phyloP scores from a whole-genome alignment of 2,888 invertebrate species.

The Chalcis sispes region DNA sequence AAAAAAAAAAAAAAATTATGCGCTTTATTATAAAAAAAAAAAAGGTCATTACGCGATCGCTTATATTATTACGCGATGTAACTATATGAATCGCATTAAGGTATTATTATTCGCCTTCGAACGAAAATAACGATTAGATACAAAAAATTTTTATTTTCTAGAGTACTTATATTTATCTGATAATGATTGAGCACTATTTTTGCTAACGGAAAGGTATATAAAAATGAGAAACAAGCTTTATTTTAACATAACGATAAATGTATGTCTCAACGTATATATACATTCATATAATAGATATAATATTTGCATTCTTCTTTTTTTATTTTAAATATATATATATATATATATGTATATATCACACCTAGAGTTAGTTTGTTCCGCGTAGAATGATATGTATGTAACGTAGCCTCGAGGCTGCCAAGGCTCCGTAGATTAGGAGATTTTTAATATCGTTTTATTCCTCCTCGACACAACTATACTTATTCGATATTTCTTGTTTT shows the following conservation, averaged over 20 bases:
- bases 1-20: too few species aligned
- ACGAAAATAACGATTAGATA: too few species aligned
- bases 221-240: conserved; percentile 22
- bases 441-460: conserved; percentile 8
- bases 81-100: too few species aligned
- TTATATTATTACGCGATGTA: too few species aligned
- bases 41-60: too few species aligned
- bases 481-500: not conserved
- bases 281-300: conserved; percentile 59
- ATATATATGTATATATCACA: conserved; percentile 64
- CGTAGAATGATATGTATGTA: conserved; percentile 74
- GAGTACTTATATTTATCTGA: too few species aligned
- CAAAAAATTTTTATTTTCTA: too few species aligned
- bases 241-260: conserved; percentile 68
- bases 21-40: too few species aligned
- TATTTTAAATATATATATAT: too few species aligned
- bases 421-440: conserved; percentile 47
- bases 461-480: conserved; percentile 20
- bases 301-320: conserved; percentile 52
- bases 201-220: conserved; percentile 1
- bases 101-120: too few species aligned
- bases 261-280: conserved; percentile 67
- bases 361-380: conserved; percentile 71
- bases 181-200: not conserved
- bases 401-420: conserved; percentile 63